Conservation (phyloP, 2,113 vertebrate genomes). For the Formicarius rufipectus region DNA sequence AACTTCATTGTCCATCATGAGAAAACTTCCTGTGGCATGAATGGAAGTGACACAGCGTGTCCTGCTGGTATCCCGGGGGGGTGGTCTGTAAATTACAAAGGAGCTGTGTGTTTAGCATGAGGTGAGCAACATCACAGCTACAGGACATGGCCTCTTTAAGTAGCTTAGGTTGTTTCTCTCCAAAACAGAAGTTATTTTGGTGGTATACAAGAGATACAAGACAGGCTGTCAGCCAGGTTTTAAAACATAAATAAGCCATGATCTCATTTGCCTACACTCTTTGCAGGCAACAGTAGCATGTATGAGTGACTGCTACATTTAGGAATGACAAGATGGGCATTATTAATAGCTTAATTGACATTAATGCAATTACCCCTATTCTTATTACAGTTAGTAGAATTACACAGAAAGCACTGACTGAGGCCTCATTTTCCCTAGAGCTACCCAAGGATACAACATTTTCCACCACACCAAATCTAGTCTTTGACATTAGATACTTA, state of each 20-base stretch:
- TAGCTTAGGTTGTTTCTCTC: background rate
- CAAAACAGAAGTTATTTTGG: background rate
- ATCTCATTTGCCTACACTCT: slow-evolving; percentile 61
- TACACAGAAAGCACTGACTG: slow-evolving; percentile 71
- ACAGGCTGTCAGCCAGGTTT: slow-evolving; percentile 25
- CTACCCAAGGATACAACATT: slow-evolving; percentile 76
- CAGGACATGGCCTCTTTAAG: background rate
- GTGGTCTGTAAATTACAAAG: background rate
- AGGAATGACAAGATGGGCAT: slow-evolving; percentile 75
- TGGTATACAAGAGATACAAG: background rate
- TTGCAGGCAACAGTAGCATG: slow-evolving; percentile 62
- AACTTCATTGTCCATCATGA: background rate
- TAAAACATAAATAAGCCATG: slow-evolving; percentile 33
- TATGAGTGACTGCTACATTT: slow-evolving; percentile 72
- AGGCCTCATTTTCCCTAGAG: slow-evolving; percentile 77
- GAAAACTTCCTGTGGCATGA: background rate
- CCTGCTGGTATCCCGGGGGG: background rate
- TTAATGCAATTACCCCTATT: slow-evolving; percentile 78
- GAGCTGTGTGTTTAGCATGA: background rate
- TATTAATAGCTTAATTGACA: slow-evolving; percentile 86
- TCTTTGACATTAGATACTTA: slow-evolving; percentile 80
- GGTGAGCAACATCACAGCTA: background rate
- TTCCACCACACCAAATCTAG: slow-evolving; percentile 73
- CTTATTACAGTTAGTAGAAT: slow-evolving; percentile 79
- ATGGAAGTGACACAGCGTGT: background rate